Evolutionary conservation across 2,888 invertebrate genomes (phyloP).

Genomic region (Pristionchus maxplancki): DNA sequence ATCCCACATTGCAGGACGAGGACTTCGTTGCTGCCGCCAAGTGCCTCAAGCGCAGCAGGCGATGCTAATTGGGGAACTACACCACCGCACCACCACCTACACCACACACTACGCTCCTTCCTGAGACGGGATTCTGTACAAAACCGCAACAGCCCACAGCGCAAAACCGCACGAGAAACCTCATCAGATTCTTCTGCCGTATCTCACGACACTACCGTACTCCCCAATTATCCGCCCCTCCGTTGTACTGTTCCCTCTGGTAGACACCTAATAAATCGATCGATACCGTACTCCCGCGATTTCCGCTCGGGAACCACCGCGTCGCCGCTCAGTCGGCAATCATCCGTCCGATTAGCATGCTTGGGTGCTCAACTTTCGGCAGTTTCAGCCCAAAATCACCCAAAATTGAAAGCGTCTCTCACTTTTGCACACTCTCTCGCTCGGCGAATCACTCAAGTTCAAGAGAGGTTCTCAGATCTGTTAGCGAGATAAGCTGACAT

Average conservation of each 20-base stretch:
- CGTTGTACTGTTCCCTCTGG: background rate
- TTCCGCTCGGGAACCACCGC: background rate
- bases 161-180: background rate
- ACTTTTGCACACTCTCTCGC: background rate
- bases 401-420: background rate
- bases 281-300: background rate
- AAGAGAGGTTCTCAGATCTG: background rate
- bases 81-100: background rate
- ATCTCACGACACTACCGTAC: constrained; percentile 23
- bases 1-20: constrained; percentile 16
- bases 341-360: background rate
- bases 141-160: background rate
- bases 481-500: background rate
- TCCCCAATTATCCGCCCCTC: background rate
- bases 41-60: constrained; percentile 18
- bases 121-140: constrained; percentile 40
- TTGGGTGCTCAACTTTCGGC: background rate
- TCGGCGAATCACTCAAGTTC: background rate
- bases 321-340: background rate
- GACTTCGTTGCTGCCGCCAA: constrained; percentile 23
- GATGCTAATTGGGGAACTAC: constrained; percentile 13
- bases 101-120: background rate
- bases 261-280: constrained; percentile 38
- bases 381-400: background rate
- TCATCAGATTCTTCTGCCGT: constrained; percentile 20